Evolutionary conservation across 2,797 vertebrate genomes (phyloP), one percentile per base, ranked within the genome.

Genomic region (Chelonia mydas): DNA sequence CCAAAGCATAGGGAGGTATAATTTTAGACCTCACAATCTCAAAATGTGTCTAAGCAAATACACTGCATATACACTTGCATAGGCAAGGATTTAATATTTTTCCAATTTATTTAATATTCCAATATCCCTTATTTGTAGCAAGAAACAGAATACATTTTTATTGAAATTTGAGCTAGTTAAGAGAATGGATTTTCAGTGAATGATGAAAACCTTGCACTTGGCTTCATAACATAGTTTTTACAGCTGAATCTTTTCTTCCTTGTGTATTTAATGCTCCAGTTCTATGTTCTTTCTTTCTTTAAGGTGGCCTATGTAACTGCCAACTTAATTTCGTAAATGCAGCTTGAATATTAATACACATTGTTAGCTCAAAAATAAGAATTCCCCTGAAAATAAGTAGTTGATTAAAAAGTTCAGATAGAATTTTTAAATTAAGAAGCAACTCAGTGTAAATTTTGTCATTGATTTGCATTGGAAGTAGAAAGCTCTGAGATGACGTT

Each of bases 51-150:
- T 19, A 37, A 68, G 61, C 17, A 68, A n/a, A 37, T n/a, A 68
- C 9, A 68, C 33, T 68, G 17, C 33, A 68, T n/a, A 19, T 68
- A 21, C 33, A 37, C 61, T 68, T 68, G 33, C 85, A 79, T 53
- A 74, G 83, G 21, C 8, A 82, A 79, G 21, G 33, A 15, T 74
- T 15, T 11, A 8, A 3, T 7, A 23, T 11, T 2, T 1, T 4
- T 16, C 37, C 21, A 8, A 21, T 1, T 27, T 2, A 16, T 2
- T 15, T 51, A n/a, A 9, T 59, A 27, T 28, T 28, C 55, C 5
- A 21, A 37, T 37, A 79, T 55, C 16, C 25, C 3, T 11, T 4
- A 83, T 82, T 88, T 87, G 1, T 5, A 65, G 13, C 16, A 87
- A 57, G 49, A 45, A 89, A 51, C 23, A 53, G 2, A 27, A 7